phyloP scores from a whole-genome alignment of 2,113 vertebrate genomes.

The Paratilapia polleni region DNA sequence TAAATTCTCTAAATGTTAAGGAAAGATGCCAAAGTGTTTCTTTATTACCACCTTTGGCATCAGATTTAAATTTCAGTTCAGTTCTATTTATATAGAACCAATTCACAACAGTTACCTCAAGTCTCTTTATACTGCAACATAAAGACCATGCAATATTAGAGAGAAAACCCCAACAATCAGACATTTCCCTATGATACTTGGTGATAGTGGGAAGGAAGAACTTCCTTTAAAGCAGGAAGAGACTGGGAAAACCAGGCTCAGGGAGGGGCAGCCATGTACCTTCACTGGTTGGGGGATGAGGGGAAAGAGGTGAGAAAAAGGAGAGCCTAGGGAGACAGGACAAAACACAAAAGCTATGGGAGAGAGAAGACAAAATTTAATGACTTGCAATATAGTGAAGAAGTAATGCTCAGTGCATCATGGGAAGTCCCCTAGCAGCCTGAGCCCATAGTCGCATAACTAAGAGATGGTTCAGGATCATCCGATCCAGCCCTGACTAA shows the following conservation, averaged over 20 bases:
- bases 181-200: neutral
- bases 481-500: neutral
- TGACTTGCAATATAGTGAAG: no score
- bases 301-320: neutral
- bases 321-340: no score
- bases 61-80: neutral
- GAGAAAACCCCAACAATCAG: neutral
- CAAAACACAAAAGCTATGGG: no score
- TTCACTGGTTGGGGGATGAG: no score
- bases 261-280: neutral
- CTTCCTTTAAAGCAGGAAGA: neutral
- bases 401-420: neutral
- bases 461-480: neutral
- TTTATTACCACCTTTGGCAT: no score
- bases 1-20: no score
- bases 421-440: neutral
- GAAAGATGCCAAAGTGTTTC: no score
- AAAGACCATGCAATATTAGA: neutral
- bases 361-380: neutral
- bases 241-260: neutral
- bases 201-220: neutral
- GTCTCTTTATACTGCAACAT: neutral
- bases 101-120: neutral
- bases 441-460: neutral
- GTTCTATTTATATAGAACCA: neutral